Evolutionary conservation across 2,888 invertebrate species (phyloP).

Genomic region (Drosophila bunnanda): DNA sequence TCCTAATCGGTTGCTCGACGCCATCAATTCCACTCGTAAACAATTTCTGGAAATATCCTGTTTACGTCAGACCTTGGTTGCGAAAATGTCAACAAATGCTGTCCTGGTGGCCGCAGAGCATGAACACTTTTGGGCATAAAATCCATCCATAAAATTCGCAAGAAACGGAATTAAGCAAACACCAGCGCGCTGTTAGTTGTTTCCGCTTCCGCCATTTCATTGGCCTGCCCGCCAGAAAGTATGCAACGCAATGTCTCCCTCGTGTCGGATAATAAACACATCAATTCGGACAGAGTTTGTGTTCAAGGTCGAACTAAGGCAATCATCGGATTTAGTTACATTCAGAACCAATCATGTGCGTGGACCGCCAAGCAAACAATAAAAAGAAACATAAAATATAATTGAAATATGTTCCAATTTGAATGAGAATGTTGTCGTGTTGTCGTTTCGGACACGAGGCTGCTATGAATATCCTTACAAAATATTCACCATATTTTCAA

Average conservation of each 20-base stretch:
- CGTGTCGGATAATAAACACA: slow-evolving; percentile 57
- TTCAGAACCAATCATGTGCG: slow-evolving; percentile 28
- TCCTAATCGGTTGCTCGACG: slow-evolving; percentile 59
- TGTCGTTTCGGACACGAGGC: background rate
- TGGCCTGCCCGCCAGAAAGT: slow-evolving; percentile 25
- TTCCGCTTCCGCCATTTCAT: slow-evolving; percentile 68
- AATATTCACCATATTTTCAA: no score
- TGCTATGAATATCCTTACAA: background rate
- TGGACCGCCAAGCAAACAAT: slow-evolving; percentile 27
- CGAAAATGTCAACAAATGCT: slow-evolving; percentile 45
- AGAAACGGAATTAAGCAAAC: slow-evolving; percentile 63
- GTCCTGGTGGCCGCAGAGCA: slow-evolving; percentile 35
- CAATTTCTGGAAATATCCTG: slow-evolving; percentile 56
- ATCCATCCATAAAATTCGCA: slow-evolving; percentile 53
- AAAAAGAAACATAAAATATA: slow-evolving; percentile 37
- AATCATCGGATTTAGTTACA: slow-evolving; percentile 35
- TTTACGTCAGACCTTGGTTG: slow-evolving; percentile 53
- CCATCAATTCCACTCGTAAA: slow-evolving; percentile 69
- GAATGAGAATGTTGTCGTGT: slow-evolving; percentile 6
- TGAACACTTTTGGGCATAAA: slow-evolving; percentile 45
- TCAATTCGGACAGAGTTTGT: slow-evolving; percentile 45
- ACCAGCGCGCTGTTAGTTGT: slow-evolving; percentile 50
- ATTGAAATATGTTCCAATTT: slow-evolving; percentile 26
- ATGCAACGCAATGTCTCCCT: slow-evolving; percentile 32
- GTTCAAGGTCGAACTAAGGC: slow-evolving; percentile 28